Evolutionary conservation across 2,797 vertebrate genomes (phyloP).

Genomic region (Chrosomus eos): DNA sequence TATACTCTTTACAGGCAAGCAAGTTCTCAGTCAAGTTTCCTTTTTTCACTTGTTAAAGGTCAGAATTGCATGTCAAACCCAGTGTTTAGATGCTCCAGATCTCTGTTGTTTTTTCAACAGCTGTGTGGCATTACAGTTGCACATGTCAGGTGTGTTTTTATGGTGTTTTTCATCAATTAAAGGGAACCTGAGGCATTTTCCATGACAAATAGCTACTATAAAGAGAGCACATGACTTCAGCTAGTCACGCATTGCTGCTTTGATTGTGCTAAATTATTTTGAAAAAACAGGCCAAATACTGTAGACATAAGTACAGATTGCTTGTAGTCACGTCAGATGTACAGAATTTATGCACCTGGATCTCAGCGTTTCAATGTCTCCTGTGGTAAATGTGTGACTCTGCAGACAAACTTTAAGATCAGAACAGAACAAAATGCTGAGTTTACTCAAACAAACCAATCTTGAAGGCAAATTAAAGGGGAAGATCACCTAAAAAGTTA

Average conservation of each 20-base stretch:
- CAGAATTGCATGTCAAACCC: slow-evolving; percentile 28
- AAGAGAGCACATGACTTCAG: slow-evolving; percentile 51
- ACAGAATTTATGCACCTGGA: neutral
- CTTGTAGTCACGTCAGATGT: neutral
- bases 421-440: neutral
- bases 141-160: slow-evolving; percentile 66
- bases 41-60: slow-evolving; percentile 39
- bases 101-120: slow-evolving; percentile 49
- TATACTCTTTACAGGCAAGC: slow-evolving; percentile 60
- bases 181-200: slow-evolving; percentile 62
- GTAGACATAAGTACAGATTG: neutral
- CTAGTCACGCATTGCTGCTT: slow-evolving; percentile 50
- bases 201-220: slow-evolving; percentile 59
- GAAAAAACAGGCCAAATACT: slow-evolving; percentile 11
- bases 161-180: slow-evolving; percentile 65
- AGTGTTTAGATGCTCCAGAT: neutral
- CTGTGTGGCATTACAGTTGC: slow-evolving; percentile 59
- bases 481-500: neutral
- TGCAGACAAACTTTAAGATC: slow-evolving; percentile 4
- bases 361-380: neutral
- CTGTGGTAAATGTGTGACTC: neutral
- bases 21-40: neutral
- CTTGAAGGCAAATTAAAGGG: neutral
- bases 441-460: neutral
- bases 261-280: slow-evolving; percentile 12